These are phyloP conservation scores for Diarsia brunnea DNA, from an alignment of 2,888 invertebrate species.

Conservation along the genomic window DNA sequence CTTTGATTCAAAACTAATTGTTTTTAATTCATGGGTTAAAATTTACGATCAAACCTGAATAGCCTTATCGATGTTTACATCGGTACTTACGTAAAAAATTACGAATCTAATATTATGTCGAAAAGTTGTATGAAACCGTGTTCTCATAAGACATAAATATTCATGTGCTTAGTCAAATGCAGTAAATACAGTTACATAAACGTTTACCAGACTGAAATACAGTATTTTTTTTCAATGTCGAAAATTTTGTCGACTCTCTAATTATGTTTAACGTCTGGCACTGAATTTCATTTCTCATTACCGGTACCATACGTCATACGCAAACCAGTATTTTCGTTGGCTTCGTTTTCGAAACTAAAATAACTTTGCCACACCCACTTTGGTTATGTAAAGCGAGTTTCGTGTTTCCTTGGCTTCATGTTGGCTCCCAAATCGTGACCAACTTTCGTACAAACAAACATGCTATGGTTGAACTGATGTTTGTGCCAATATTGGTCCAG, in stretches of 20 bases:
- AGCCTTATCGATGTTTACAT: background rate
- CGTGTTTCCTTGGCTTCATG: constrained; percentile 34
- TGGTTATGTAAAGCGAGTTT: constrained; percentile 53
- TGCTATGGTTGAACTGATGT: background rate
- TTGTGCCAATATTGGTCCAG: background rate
- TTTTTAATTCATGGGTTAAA: background rate
- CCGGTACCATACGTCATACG: constrained; percentile 50
- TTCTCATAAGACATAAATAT: background rate
- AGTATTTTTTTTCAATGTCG: constrained; percentile 49
- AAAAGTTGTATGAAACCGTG: background rate
- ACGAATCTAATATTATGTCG: background rate
- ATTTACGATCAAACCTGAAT: background rate
- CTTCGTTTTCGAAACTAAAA: constrained; percentile 50
- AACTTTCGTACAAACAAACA: constrained; percentile 11
- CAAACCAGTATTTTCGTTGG: constrained; percentile 46
- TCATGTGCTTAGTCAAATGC: background rate
- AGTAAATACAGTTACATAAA: constrained; percentile 18
- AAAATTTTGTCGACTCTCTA: constrained; percentile 47
- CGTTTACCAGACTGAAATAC: constrained; percentile 8
- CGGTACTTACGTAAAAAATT: background rate
- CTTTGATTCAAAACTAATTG: background rate
- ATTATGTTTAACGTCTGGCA: constrained; percentile 65
- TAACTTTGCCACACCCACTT: constrained; percentile 67
- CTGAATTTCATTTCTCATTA: constrained; percentile 63
- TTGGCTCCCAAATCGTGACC: constrained; percentile 1